Evolutionary conservation across 2,797 vertebrate species (phyloP).

Genomic region (Phalloptychus januarius): DNA sequence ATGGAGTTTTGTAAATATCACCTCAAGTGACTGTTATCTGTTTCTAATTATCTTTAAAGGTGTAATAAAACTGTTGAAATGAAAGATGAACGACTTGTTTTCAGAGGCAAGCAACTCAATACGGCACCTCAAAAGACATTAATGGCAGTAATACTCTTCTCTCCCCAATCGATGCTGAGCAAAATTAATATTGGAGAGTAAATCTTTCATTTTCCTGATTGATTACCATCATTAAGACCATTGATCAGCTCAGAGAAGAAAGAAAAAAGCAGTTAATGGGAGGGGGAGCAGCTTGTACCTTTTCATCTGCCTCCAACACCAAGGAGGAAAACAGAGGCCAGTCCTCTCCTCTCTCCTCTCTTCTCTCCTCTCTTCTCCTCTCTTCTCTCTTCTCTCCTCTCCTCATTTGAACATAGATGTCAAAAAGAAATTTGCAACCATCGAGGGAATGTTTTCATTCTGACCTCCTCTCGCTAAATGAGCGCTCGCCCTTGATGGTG

Average conservation of each 20-base stretch:
- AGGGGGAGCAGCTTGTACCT: constrained; percentile 54
- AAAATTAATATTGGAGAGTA: constrained; percentile 80
- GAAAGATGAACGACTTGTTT: constrained; percentile 79
- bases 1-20: constrained; percentile 65
- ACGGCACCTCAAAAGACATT: constrained; percentile 71
- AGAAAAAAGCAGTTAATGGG: constrained; percentile 43
- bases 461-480: constrained; percentile 77
- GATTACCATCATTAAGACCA: constrained; percentile 75
- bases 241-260: constrained; percentile 66
- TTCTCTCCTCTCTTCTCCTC: constrained; percentile 40
- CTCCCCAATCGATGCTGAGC: constrained; percentile 74
- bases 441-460: constrained; percentile 71
- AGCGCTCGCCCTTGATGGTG: constrained; percentile 76
- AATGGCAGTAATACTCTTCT: constrained; percentile 73
- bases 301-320: constrained; percentile 64
- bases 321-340: constrained; percentile 49
- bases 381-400: constrained; percentile 45
- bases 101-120: constrained; percentile 70
- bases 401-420: constrained; percentile 63
- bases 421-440: constrained; percentile 68
- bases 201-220: constrained; percentile 79
- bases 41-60: constrained; percentile 74
- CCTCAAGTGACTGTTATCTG: constrained; percentile 72
- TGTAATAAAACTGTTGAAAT: constrained; percentile 74
- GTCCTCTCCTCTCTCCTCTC: constrained; percentile 35